A percentile compares a stretch with the other conserved stretches of the same genome.
Conservation (phyloP, 2,113 vertebrate species). For the Gulo gulo region DNA sequence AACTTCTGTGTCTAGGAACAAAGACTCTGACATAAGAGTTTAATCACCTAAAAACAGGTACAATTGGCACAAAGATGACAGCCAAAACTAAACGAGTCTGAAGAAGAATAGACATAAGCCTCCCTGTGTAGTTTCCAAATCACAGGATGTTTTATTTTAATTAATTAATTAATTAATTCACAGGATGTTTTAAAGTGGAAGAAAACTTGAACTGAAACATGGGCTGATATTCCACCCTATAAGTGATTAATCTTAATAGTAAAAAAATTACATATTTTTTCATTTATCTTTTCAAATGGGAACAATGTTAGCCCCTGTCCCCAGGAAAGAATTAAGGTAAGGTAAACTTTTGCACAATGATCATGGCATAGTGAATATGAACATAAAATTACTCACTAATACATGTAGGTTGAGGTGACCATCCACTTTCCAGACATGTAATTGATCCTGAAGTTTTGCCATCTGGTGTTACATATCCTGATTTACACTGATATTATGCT, state of each 20-base stretch:
- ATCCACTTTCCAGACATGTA: slow-evolving; percentile 60
- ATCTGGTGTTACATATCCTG: slow-evolving; percentile 68
- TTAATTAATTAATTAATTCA: neutral
- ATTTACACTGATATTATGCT: accelerated
- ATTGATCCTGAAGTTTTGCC: neutral
- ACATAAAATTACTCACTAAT: slow-evolving; percentile 75
- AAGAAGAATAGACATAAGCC: accelerated
- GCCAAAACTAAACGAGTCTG: neutral
- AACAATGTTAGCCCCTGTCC: accelerated
- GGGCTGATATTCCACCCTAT: neutral
- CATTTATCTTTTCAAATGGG: neutral
- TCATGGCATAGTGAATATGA: neutral
- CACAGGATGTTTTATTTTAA: neutral
- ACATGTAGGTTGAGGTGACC: slow-evolving; percentile 75
- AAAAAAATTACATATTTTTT: neutral
- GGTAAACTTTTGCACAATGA: neutral
- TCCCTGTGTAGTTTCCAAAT: neutral
- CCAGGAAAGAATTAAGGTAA: neutral
- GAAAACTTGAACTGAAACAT: neutral
- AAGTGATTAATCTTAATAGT: neutral
- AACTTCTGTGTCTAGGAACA: neutral
- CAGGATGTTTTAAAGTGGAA: neutral
- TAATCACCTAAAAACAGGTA: neutral
- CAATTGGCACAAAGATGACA: neutral
- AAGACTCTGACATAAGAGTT: neutral